Conservation (phyloP, 2,113 vertebrate genomes). For the Hemichromis elongatus region DNA sequence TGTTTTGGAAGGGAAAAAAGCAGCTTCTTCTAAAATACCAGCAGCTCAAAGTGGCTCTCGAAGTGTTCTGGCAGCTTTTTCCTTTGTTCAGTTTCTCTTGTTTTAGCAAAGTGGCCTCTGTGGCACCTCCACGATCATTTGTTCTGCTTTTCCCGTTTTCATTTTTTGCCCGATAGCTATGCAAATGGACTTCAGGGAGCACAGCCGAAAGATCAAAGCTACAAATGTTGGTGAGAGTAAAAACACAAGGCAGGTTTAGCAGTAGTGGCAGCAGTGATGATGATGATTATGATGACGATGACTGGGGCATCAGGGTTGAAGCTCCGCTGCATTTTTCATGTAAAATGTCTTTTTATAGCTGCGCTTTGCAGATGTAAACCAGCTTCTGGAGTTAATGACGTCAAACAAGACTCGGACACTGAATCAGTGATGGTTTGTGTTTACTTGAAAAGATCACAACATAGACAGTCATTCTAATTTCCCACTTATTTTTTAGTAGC, state of each 20-base stretch:
- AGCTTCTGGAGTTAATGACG: neutral
- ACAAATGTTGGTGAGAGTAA: neutral
- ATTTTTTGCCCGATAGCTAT: neutral
- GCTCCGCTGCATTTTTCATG: slow-evolving; percentile 46
- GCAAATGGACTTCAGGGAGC: neutral
- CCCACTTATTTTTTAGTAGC: neutral
- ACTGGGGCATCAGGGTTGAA: slow-evolving; percentile 11
- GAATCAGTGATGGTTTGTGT: neutral
- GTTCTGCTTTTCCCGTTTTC: neutral
- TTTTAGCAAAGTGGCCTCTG: neutral
- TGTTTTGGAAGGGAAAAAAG: neutral
- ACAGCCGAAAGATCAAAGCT: neutral
- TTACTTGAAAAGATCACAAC: neutral
- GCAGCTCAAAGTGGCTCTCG: neutral
- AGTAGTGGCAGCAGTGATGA: neutral
- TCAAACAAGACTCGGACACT: neutral
- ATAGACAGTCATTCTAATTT: neutral
- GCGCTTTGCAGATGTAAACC: neutral
- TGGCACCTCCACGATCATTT: neutral
- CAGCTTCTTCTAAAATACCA: neutral
- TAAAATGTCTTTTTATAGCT: slow-evolving; percentile 43
- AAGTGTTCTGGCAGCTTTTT: neutral
- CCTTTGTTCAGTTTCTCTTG: neutral
- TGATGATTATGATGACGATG: neutral
- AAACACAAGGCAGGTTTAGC: neutral